Base-by-base conservation (phyloP, 2,888 invertebrate genomes). In the Oegoconia quadripuncta region DNA sequence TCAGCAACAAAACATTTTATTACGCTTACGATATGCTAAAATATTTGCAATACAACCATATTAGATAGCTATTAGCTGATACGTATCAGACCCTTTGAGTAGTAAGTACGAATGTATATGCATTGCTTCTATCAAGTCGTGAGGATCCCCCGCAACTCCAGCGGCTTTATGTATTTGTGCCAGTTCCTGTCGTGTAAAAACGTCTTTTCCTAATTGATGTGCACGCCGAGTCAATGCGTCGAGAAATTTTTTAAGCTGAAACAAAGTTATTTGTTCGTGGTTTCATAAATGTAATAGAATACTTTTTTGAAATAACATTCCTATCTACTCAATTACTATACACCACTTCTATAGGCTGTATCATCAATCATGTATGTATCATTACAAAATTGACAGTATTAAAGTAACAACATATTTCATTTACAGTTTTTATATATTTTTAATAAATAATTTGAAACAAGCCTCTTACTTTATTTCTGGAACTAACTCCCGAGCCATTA, bases 71-170 rank as follows among this genome's bases (percentile, higher is more conserved):
- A 86, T 68, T 29, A 88, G 60, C 77, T 94, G 92, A 62, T 94
- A 96, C 34, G 91, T 82, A 62, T 92, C 91, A 11, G 90, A 89
- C 1, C 93, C 94, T 75, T 95, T 96, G 62, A 96, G 93, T 48
- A 98, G 82, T 48, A 98, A 83, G 78, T 92, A 94, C 7, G 97
- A 97, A 71, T 96, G 95, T 55, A 92, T 89, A 70, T 98, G 97
- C 52, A 97, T 89, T 22, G 92, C 90, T 50, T 92, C 91, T 35
- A 98, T 89, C 32, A 97, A 88, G 47, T 91, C 90, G 32, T 89
- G 88, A 48, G 95, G 90, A 61, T 93, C 92, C 1, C 90, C 87
- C 0, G 89, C 69, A 26, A 97, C 88, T 2, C 92, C 92, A 0
- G 90, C 90, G 5, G 90, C 86, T 54, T 87, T 81, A 16, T 93